These are phyloP conservation scores for Ecliptopera silaceata DNA, from an alignment of 2,888 invertebrate species.

Conservation along the genomic window DNA sequence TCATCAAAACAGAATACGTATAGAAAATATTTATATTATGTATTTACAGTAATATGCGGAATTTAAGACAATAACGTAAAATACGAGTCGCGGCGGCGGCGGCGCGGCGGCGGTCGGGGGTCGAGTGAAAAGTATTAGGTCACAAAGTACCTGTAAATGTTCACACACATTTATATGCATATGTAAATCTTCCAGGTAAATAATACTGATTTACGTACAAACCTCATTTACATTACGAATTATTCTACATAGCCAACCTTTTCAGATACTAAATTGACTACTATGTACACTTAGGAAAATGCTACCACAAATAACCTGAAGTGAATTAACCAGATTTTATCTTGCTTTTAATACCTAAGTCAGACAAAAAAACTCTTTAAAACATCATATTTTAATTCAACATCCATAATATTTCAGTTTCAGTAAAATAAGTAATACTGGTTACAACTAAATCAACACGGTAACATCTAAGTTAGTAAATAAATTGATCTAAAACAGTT, in stretches of 20 bases:
- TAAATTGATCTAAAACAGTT: not conserved
- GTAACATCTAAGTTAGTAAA: not conserved
- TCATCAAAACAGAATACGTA: conserved; percentile 73
- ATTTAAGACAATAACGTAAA: conserved; percentile 38
- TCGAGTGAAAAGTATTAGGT: conserved; percentile 66
- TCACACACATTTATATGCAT: conserved; percentile 71
- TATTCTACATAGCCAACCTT: no score
- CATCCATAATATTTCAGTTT: not conserved
- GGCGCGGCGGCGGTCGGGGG: conserved; percentile 49
- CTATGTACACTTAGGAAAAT: no score
- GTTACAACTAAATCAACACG: not conserved
- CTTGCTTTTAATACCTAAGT: not conserved
- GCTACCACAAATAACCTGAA: conserved; percentile 29
- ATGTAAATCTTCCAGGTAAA: conserved; percentile 70
- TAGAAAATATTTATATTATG: conserved; percentile 39
- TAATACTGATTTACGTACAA: conserved; percentile 63
- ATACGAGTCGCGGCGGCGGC: conserved; percentile 26
- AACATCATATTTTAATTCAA: not conserved
- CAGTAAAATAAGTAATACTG: conserved; percentile 1
- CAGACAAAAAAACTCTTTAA: not conserved
- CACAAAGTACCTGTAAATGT: conserved; percentile 53
- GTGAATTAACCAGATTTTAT: no score
- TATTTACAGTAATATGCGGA: conserved; percentile 48
- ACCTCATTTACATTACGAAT: conserved; percentile 63
- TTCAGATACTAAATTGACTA: no score